phyloP scores from a whole-genome alignment of 2,888 invertebrate genomes.

The Netelia fuscicornis region DNA sequence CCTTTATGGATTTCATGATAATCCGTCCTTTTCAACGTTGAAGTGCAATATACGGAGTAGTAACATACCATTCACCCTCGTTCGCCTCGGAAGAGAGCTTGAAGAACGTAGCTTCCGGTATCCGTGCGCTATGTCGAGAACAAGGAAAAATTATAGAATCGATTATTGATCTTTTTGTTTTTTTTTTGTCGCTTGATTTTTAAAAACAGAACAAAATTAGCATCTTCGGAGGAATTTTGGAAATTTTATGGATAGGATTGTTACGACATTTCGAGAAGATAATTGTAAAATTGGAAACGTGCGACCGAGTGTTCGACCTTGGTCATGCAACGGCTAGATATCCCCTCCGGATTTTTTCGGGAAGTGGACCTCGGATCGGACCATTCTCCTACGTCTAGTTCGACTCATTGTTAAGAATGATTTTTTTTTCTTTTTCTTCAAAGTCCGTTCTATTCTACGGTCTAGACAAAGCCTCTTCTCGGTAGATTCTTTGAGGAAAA shows the following conservation, averaged over 20 bases:
- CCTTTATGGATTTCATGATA: slow-evolving; percentile 8
- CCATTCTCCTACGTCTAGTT: slow-evolving; percentile 42
- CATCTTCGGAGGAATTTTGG: too few species aligned
- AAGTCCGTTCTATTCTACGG: slow-evolving; percentile 43
- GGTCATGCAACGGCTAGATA: slow-evolving; percentile 6
- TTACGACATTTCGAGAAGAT: slow-evolving; percentile 8
- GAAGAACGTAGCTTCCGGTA: background rate
- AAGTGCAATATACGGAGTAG: background rate
- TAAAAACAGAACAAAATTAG: too few species aligned
- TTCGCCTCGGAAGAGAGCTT: background rate
- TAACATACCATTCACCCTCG: background rate
- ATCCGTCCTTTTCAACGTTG: background rate
- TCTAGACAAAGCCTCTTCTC: slow-evolving; percentile 64
- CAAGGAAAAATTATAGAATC: background rate
- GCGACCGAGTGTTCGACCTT: slow-evolving; percentile 3
- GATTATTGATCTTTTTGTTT: background rate
- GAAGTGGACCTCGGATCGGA: slow-evolving; percentile 25
- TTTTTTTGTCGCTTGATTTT: background rate
- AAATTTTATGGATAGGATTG: background rate
- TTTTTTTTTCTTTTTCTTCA: slow-evolving; percentile 44
- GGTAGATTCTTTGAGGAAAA: slow-evolving; percentile 47
- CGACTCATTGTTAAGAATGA: background rate
- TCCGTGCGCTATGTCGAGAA: background rate
- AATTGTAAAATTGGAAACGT: background rate
- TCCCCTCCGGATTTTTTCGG: slow-evolving; percentile 18